Percentiles rank a stretch among this genome's conserved stretches.
phyloP scores from a whole-genome alignment of 2,888 invertebrate genomes.

The Baronia brevicornis region DNA sequence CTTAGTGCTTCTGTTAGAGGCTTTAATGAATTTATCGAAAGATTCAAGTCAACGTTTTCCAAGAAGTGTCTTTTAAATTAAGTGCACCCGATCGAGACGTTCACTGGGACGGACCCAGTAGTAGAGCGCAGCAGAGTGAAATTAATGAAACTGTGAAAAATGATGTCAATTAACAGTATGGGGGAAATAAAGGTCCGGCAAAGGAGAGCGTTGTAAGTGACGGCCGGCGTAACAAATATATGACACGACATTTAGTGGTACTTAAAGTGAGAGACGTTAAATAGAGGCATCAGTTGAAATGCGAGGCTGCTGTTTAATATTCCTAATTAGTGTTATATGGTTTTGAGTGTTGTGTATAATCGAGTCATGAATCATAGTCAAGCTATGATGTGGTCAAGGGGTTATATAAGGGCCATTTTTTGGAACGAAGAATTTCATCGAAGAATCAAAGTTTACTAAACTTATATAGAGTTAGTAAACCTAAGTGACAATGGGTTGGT shows the following conservation, averaged over 20 bases:
- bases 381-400: too few species aligned
- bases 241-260: constrained; percentile 62
- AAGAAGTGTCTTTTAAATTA: neutral
- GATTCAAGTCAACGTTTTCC: neutral
- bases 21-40: neutral
- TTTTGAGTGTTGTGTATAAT: constrained; percentile 14
- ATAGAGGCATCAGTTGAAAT: constrained; percentile 55
- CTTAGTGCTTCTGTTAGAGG: constrained; percentile 18
- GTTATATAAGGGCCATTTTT: too few species aligned
- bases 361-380: constrained; percentile 16
- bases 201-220: constrained; percentile 41
- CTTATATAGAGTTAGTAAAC: too few species aligned
- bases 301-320: constrained; percentile 57
- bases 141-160: constrained; percentile 53
- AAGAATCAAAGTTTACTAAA: too few species aligned
- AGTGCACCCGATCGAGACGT: neutral
- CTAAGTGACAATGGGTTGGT: too few species aligned
- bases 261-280: constrained; percentile 59
- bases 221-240: constrained; percentile 52
- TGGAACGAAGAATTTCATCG: too few species aligned
- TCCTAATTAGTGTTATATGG: constrained; percentile 54
- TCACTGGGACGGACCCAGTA: constrained; percentile 7
- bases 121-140: constrained; percentile 24
- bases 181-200: constrained; percentile 37
- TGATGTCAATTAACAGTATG: constrained; percentile 51